Evolutionary conservation across 2,113 vertebrate genomes (phyloP), one percentile per base, ranked within the genome.

Genomic region (Ploceus nigricollis): DNA sequence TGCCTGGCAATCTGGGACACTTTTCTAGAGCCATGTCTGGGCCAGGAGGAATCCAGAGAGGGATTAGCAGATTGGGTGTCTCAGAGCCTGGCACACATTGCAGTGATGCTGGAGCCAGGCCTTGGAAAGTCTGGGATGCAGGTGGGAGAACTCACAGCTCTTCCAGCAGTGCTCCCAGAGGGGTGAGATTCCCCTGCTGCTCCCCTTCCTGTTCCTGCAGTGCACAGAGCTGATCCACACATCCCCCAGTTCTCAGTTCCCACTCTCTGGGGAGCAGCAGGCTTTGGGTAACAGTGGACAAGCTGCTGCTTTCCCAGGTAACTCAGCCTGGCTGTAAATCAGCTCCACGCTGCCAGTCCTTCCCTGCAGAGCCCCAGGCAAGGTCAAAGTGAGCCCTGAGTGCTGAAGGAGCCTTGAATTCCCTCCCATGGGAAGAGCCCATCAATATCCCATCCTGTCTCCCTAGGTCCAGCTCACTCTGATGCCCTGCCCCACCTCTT

Each of bases 211-310:
- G 5, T 25, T 40, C 39, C 80, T 63, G 13, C 53, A 33, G 11
- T 0, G 1, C 35, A 25, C 4, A 2, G 33, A 24, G 1, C 75
- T 48, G 61, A 44, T 8, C 77, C n/a, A 6, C 23, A 6, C 69
- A 48, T 15, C 42, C 40, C 35, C 31, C 22, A 16, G 4, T 0
- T n/a, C 35, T 30, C 39, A 19, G 13, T 25, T 6, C 39, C 30
- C 9, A 3, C 1, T 11, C 28, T 42, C 44, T 21, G 23, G 27
- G 51, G 15, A 76, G 42, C 56, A 57, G 51, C 75, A 85, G n/a
- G 22, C 42, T 11, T 12, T 3, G 24, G 54, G 5, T 6, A 39
- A 20, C 12, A 7, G 33, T 2, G 27, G 23, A 19, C 31, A 66
- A 51, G 11, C 45, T n/a, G 42, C 70, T 82, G 33, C 44, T 70